Base-by-base conservation (phyloP, 2,797 vertebrate species). In the Gallirallus australis region DNA sequence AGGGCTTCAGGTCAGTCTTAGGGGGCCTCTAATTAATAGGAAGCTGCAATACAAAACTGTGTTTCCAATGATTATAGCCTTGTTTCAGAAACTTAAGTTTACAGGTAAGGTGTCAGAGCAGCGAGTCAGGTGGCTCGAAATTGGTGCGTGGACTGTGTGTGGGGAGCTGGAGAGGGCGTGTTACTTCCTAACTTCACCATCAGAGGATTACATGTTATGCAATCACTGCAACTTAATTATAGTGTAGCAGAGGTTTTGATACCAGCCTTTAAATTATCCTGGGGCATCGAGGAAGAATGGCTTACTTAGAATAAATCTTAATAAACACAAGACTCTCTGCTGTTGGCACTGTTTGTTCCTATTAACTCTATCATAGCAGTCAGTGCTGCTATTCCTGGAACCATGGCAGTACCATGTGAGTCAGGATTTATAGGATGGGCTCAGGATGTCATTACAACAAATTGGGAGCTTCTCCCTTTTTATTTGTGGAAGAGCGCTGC, bases 251-350 rank as follows among this genome's bases (percentile, higher is more conserved):
- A 72, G 69, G 69, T 63, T 90, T 92, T 90, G 90, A 82, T 96
- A 93, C 77, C 90, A 96, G 91, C 88, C 88, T 94, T 95, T 96
- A 96, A 84, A 77, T 96, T 83, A 88, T 84, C 91, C 73, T 90
- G 77, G 95, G 95, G 80, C 95, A 95, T 84, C 52, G 11, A 68
- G 81, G 81, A 70, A 56, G 78, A 82, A 86, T 24, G 68, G 53
- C 88, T 85, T 92, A 13, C 86, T 97, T 96, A 95, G 96, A 96
- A 92, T 95, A 94, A 97, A 94, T 97, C 97, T 97, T 95, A 89
- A 89, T 91, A 68, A 95, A 86, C 65, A 15, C 6, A 25, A 37
- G 81, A 75, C 60, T 91, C 69, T 18, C 25, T 72, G 75, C 91
- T 92, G 70, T 68, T 87, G 83, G 24, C 75, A 89, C 76, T 42